These are phyloP conservation scores for Furcifer pardalis DNA, from an alignment of 2,797 vertebrate genomes.

Conservation along the genomic window DNA sequence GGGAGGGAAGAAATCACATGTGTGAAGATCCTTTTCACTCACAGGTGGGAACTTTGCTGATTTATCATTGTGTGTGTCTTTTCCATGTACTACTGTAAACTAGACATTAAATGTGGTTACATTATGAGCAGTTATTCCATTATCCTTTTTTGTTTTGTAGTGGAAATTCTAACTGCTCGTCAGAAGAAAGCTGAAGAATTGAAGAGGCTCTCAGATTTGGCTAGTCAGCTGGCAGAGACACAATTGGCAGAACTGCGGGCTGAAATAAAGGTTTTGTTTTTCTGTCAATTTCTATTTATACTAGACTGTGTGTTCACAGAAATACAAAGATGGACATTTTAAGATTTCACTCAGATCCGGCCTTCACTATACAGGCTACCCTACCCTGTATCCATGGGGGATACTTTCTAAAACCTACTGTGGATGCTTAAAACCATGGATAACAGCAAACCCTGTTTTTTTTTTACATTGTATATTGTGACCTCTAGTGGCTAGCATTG, in stretches of 20 bases:
- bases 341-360: background rate
- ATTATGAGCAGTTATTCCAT: constrained; percentile 16
- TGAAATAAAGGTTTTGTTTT: constrained; percentile 81
- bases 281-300: constrained; percentile 25
- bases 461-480: too few species aligned
- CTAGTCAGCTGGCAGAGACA: constrained; percentile 81
- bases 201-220: constrained; percentile 78
- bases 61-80: background rate
- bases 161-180: constrained; percentile 81
- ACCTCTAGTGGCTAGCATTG: too few species aligned
- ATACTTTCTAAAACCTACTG: too few species aligned
- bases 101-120: constrained; percentile 1
- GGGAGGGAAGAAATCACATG: too few species aligned
- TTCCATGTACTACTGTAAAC: background rate
- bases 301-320: background rate
- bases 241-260: constrained; percentile 82
- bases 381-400: too few species aligned
- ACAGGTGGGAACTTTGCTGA: background rate
- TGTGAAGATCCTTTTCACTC: background rate
- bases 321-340: background rate
- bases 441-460: too few species aligned
- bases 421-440: too few species aligned
- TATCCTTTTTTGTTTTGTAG: constrained; percentile 69
- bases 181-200: constrained; percentile 83
- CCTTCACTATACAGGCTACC: too few species aligned